phyloP scores from a whole-genome alignment of 2,797 vertebrate species.

The Oceanodroma leucorhoa region DNA sequence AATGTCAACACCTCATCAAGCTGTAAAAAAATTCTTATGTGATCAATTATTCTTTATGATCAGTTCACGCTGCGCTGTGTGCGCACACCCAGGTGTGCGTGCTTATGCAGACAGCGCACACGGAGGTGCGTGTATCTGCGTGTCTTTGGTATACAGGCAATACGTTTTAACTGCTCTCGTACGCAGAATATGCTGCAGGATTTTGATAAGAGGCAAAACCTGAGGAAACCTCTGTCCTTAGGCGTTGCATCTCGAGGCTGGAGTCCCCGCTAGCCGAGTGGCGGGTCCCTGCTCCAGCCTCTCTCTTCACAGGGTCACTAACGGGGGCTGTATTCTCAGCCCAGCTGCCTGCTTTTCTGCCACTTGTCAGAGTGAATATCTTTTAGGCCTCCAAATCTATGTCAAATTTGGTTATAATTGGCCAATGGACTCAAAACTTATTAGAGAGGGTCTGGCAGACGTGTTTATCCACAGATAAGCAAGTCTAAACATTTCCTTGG shows the following conservation, averaged over 20 bases:
- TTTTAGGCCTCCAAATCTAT: background rate
- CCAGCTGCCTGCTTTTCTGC: background rate
- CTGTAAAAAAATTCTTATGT: background rate
- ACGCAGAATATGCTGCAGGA: background rate
- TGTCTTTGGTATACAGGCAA: background rate
- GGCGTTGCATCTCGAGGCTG: fast-evolving
- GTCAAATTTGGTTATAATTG: constrained; percentile 28
- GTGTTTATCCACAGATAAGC: constrained; percentile 27
- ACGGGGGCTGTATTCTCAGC: fast-evolving
- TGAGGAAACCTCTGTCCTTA: background rate
- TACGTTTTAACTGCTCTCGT: fast-evolving
- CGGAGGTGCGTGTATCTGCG: fast-evolving
- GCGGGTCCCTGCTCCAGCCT: background rate
- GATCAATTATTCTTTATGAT: constrained; percentile 32
- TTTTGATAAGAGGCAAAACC: background rate
- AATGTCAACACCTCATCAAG: background rate
- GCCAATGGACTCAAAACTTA: background rate
- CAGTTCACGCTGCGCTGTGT: background rate
- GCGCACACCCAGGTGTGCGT: fast-evolving
- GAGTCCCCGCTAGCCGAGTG: fast-evolving
- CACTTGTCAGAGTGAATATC: background rate
- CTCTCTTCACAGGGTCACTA: background rate
- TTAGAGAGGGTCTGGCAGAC: background rate
- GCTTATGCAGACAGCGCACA: fast-evolving
- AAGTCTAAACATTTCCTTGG: constrained; percentile 40